These are phyloP conservation scores for Cyrtodaria siliqua DNA, from an alignment of 2,888 invertebrate genomes.

Conservation along the genomic window DNA sequence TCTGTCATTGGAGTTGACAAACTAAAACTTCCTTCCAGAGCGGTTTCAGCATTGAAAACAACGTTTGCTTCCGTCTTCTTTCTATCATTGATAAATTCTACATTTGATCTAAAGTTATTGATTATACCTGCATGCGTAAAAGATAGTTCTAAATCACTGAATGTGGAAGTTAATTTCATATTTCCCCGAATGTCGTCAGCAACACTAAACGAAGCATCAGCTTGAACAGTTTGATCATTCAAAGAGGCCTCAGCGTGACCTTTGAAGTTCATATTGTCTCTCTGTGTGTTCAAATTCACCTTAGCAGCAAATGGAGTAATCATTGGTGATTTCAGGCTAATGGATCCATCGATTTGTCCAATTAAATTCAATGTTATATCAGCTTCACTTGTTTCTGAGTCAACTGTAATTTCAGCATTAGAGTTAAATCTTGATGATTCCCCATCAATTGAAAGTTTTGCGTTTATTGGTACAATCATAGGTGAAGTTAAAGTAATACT, in stretches of 20 bases:
- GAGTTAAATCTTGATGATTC: too few species aligned
- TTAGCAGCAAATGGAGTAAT: too few species aligned
- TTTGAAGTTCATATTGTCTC: slow-evolving; percentile 31
- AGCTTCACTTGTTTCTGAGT: too few species aligned
- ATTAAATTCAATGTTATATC: too few species aligned
- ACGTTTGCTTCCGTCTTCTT: slow-evolving; percentile 51
- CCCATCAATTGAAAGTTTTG: too few species aligned
- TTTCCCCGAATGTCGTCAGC: neutral
- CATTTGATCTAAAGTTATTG: slow-evolving; percentile 30
- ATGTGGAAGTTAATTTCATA: neutral
- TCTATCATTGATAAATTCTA: slow-evolving; percentile 23
- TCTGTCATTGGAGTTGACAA: slow-evolving; percentile 6
- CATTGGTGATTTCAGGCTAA: too few species aligned
- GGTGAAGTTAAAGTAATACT: slow-evolving; percentile 9
- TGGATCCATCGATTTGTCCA: too few species aligned
- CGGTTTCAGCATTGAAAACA: slow-evolving; percentile 22
- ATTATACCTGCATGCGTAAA: neutral
- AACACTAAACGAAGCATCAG: slow-evolving; percentile 48
- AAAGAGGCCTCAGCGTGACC: slow-evolving; percentile 25
- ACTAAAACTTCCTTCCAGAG: slow-evolving; percentile 6
- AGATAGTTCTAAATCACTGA: neutral
- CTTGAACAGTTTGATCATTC: slow-evolving; percentile 43
- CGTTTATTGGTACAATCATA: slow-evolving; percentile 1
- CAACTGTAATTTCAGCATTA: too few species aligned
- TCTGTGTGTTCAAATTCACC: too few species aligned